Conservation (phyloP, 2,113 vertebrate genomes). For the Damaliscus lunatus region DNA sequence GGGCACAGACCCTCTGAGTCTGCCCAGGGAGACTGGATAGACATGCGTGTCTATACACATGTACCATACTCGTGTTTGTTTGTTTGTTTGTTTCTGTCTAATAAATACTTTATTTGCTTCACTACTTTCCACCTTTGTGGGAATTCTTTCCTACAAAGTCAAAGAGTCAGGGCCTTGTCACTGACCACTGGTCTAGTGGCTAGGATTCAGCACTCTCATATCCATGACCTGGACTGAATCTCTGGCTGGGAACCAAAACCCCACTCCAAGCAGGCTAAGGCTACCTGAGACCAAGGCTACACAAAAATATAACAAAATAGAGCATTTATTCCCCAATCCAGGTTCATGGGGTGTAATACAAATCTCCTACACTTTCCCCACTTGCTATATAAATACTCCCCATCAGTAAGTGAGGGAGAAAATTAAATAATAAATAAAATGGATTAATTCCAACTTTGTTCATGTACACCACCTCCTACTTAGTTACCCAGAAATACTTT, state of each 20-base stretch:
- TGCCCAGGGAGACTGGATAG: neutral
- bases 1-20: neutral
- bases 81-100: neutral
- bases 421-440: neutral
- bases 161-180: neutral
- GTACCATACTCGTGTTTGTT: neutral
- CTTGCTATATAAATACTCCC: neutral
- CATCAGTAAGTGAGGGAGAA: neutral
- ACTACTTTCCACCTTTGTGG: neutral
- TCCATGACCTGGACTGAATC: neutral
- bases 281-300: neutral
- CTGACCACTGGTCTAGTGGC: neutral
- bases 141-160: neutral
- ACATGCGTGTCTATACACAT: neutral
- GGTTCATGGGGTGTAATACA: neutral
- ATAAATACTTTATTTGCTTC: neutral
- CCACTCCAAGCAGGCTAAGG: neutral
- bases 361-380: neutral
- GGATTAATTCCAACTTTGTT: neutral
- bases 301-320: neutral
- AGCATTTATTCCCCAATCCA: neutral
- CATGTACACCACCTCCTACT: neutral
- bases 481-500: neutral
- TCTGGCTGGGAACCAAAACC: neutral
- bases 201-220: neutral